Conservation (phyloP, 2,113 vertebrate genomes). For the Illadopsis cleaveri region DNA sequence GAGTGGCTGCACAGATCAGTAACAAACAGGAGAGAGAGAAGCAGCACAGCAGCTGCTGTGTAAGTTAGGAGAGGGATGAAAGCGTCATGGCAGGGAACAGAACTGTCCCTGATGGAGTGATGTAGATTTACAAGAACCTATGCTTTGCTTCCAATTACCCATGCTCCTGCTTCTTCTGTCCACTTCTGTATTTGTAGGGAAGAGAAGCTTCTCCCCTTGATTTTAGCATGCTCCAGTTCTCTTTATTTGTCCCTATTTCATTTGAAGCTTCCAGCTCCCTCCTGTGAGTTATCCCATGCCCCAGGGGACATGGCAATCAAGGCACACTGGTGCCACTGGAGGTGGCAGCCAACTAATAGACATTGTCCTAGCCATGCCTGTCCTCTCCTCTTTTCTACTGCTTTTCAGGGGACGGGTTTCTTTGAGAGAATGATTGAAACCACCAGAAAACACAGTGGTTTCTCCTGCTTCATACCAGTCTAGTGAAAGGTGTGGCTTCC, state of each 20-base stretch:
- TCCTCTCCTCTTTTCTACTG: not conserved
- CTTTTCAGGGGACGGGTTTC: not conserved
- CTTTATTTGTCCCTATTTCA: not conserved
- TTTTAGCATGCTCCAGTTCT: not conserved
- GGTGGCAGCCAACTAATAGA: not conserved
- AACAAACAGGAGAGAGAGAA: not conserved
- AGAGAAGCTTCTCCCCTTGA: not conserved
- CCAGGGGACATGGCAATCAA: rapidly evolving
- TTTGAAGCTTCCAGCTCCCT: not conserved
- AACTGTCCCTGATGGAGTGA: not conserved
- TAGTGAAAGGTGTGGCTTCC: not conserved
- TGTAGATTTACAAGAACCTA: not conserved
- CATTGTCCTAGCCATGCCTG: rapidly evolving
- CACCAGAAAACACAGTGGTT: not conserved
- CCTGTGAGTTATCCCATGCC: not conserved
- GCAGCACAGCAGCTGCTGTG: not conserved
- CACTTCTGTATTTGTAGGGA: not conserved
- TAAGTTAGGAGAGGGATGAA: not conserved
- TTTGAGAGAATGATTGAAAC: not conserved
- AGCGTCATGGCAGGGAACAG: not conserved
- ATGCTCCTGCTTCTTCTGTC: not conserved
- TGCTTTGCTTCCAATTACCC: not conserved
- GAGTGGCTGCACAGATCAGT: not conserved
- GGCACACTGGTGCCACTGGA: not conserved
- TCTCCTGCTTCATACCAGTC: not conserved